Evolutionary conservation across 2,797 vertebrate genomes (phyloP), one percentile per base, ranked within the genome.

Genomic region (Nannoperca australis): DNA sequence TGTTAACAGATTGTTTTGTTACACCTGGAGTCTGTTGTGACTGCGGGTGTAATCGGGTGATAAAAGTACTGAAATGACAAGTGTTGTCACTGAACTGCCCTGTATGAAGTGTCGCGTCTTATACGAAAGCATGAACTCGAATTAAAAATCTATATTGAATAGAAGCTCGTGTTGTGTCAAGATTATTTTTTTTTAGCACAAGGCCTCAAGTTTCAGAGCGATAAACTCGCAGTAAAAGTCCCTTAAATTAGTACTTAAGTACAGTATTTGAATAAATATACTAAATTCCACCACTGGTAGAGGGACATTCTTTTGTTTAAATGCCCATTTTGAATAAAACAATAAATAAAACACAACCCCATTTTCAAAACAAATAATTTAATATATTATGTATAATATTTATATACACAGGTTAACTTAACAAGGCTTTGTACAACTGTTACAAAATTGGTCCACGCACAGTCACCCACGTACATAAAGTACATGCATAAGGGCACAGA

Each of bases 391-490:
- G 90, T 91, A 91, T 90, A 84, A 89, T 82, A 91, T 88, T 85
- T 92, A 93, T 90, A 91, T 94, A 93, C 91, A 94, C 63, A 87
- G 93, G 91, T 95, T 95, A 93, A 94, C 86, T 93, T 93, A 88
- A 88, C 89, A 93, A 94, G 90, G 89, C 89, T 94, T 94, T 95
- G 76, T 94, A 95, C 92, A 94, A 93, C 91, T 89, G 91, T 94
- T 95, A 94, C 86, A 95, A 93, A 93, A 92, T 89, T 90, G 93
- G 91, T 93, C 89, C 88, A 92, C 72, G 22, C 88, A 90, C 84
- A 82, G 81, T 83, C 73, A 92, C 61, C 68, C 78, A 92, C 62
- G 47, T 73, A 90, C 85, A 87, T 61, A 50, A 76, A 89, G 81
- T 75, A 83, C 89, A 89, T 85, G 79, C 88, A 91, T 67, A 76